Percentiles rank a stretch among this genome's conserved stretches.
Conservation (phyloP, 2,797 vertebrate genomes). For the Rhynchonycteris naso region DNA sequence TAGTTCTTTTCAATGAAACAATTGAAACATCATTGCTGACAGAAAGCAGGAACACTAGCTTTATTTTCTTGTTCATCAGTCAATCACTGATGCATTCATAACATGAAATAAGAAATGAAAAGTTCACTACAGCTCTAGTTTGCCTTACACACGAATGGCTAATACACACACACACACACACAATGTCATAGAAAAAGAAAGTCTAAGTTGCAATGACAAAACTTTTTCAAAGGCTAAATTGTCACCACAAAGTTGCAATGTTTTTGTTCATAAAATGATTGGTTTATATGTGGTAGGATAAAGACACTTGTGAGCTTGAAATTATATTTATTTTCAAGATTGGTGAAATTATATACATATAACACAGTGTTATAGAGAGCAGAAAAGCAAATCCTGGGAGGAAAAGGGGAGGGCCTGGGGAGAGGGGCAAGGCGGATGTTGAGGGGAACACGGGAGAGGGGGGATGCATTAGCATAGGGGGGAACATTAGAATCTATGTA, state of each 20-base stretch:
- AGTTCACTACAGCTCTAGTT: not conserved
- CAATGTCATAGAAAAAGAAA: not conserved
- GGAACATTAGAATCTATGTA: too few species aligned
- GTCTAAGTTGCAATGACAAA: not conserved
- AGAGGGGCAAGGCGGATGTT: too few species aligned
- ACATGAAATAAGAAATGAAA: not conserved
- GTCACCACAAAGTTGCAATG: not conserved
- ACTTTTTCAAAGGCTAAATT: conserved; percentile 5
- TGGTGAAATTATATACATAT: too few species aligned
- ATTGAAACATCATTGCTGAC: not conserved
- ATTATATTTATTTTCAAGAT: too few species aligned
- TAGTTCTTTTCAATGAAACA: not conserved
- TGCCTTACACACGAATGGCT: not conserved
- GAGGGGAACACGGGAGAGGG: too few species aligned
- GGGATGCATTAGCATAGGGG: too few species aligned
- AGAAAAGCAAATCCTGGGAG: too few species aligned
- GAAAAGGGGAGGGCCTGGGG: too few species aligned
- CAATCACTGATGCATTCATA: not conserved
- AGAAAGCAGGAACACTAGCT: not conserved
- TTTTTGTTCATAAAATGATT: not conserved
- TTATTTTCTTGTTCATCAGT: not conserved
- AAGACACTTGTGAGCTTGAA: not conserved
- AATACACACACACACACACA: not conserved
- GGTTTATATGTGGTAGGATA: not conserved
- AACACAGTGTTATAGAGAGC: too few species aligned